Conservation (phyloP, 2,113 vertebrate genomes). For the Stictonetta naevosa region DNA sequence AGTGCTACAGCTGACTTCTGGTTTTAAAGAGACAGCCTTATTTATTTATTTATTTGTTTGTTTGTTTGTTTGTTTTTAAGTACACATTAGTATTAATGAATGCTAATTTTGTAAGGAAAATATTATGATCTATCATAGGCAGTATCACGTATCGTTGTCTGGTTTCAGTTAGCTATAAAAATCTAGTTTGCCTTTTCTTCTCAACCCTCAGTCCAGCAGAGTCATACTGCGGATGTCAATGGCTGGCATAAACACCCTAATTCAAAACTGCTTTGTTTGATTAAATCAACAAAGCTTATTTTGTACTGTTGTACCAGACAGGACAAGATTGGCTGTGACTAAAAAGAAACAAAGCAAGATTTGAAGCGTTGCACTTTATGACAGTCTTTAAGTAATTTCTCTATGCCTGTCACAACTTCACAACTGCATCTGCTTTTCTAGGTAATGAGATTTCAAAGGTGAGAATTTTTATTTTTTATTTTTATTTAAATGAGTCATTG, state of each 20-base stretch:
- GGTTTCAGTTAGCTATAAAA: not conserved
- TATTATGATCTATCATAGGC: not conserved
- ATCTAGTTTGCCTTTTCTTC: slow-evolving; percentile 7
- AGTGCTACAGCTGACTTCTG: not conserved
- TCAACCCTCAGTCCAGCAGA: not conserved
- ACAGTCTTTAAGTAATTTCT: not conserved
- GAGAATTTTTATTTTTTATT: not conserved
- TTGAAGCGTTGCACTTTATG: not conserved
- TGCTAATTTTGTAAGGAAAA: not conserved
- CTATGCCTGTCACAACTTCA: not conserved
- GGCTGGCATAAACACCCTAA: slow-evolving; percentile 1
- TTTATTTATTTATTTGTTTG: not conserved
- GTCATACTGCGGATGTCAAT: not conserved
- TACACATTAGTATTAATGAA: not conserved
- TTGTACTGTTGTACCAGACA: slow-evolving; percentile 13
- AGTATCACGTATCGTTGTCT: not conserved
- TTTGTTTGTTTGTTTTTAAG: not conserved
- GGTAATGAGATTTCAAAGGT: not conserved
- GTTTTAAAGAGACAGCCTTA: not conserved
- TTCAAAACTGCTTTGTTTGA: not conserved
- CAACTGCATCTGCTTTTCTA: not conserved
- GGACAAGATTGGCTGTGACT: not conserved
- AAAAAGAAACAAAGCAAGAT: not conserved
- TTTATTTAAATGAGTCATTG: not conserved
- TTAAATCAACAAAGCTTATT: slow-evolving; percentile 46